Conservation (phyloP, 2,113 vertebrate species). For the Narcine bancroftii region DNA sequence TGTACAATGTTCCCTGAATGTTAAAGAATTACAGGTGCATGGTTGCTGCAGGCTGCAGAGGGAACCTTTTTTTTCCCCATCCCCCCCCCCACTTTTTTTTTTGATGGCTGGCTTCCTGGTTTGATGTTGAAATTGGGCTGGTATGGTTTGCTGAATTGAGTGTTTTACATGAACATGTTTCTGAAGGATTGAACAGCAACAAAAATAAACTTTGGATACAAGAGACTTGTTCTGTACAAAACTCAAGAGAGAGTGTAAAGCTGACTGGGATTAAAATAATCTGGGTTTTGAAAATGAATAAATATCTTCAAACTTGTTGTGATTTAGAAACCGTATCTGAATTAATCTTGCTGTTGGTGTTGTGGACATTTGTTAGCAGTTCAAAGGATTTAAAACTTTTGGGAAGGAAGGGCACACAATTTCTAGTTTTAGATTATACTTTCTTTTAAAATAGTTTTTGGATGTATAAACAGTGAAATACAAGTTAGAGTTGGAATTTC, state of each 20-base stretch:
- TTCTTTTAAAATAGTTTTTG: too few relatives aligned
- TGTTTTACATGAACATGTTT: background rate
- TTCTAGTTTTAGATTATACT: too few relatives aligned
- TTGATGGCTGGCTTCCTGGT: background rate
- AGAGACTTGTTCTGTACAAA: too few relatives aligned
- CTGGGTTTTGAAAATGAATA: background rate
- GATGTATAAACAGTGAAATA: too few relatives aligned
- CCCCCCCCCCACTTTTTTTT: too few relatives aligned
- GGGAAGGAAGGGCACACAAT: too few relatives aligned
- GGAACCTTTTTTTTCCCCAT: background rate
- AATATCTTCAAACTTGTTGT: background rate
- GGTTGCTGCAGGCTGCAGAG: background rate
- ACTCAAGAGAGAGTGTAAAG: background rate
- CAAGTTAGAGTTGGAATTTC: background rate
- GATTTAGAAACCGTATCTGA: background rate
- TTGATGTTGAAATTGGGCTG: conserved; percentile 25
- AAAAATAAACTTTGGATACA: too few relatives aligned
- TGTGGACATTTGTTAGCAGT: background rate
- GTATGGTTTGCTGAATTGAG: background rate
- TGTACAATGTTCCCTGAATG: background rate
- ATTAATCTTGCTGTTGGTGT: background rate
- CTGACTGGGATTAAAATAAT: too few relatives aligned
- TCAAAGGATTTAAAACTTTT: background rate
- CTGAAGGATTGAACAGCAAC: background rate
- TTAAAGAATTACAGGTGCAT: background rate